Conservation (phyloP, 2,888 invertebrate genomes). For the Plagodis dolabraria region DNA sequence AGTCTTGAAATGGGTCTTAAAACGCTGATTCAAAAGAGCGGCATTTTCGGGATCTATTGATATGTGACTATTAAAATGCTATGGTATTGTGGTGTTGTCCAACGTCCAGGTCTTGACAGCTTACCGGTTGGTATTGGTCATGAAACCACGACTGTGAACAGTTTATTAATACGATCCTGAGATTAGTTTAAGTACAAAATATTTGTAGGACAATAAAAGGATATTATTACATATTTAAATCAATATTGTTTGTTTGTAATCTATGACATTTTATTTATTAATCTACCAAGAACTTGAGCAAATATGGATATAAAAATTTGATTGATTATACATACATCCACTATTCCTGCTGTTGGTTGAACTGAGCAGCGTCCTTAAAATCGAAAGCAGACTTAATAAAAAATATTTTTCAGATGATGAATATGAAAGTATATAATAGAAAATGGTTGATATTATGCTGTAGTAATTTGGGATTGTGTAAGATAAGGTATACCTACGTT, state of each 20-base stretch:
- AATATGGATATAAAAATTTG: too few species aligned
- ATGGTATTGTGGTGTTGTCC: too few species aligned
- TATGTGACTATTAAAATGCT: too few species aligned
- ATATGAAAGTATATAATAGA: constrained; percentile 32
- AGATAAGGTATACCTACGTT: constrained; percentile 18
- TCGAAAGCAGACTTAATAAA: constrained; percentile 29
- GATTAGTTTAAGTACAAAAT: too few species aligned
- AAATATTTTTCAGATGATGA: constrained; percentile 37
- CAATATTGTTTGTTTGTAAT: constrained; percentile 3
- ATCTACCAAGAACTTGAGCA: neutral
- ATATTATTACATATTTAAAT: neutral
- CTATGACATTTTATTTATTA: neutral
- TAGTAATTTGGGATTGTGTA: constrained; percentile 38
- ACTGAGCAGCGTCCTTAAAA: constrained; percentile 31
- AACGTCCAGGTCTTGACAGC: too few species aligned
- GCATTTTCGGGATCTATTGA: too few species aligned
- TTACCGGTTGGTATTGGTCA: too few species aligned
- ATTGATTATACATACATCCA: neutral
- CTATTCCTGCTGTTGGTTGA: neutral
- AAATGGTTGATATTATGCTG: constrained; percentile 36
- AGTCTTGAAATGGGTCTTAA: too few species aligned
- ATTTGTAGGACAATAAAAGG: too few species aligned
- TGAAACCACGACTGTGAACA: too few species aligned
- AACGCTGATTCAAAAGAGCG: too few species aligned
- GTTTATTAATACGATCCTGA: too few species aligned